Evolutionary conservation across 2,113 vertebrate species (phyloP).

Genomic region (Eubucco bourcierii): DNA sequence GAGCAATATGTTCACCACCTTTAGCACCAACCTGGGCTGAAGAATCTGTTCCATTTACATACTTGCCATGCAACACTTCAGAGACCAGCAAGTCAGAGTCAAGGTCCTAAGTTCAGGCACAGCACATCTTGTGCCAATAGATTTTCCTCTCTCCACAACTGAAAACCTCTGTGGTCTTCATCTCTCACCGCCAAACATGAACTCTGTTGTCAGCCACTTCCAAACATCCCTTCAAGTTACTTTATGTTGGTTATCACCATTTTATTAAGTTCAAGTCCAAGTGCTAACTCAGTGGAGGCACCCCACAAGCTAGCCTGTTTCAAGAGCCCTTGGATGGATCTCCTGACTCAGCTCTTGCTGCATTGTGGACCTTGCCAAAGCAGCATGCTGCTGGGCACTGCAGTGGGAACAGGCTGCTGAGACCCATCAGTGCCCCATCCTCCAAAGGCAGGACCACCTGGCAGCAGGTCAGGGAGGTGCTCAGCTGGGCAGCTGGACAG

Average conservation of each 20-base stretch:
- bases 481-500: not conserved
- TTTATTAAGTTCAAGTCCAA: conserved; percentile 23
- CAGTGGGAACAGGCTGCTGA: not conserved
- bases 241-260: not conserved
- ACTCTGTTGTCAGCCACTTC: conserved; percentile 6
- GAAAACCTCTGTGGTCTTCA: not conserved
- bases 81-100: conserved; percentile 37
- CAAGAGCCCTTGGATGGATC: not conserved
- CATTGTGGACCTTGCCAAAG: not conserved
- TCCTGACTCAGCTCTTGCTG: not conserved
- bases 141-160: conserved; percentile 19
- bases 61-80: not conserved
- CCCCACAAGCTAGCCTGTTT: not conserved
- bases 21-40: conserved; percentile 38
- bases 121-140: conserved; percentile 7
- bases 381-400: not conserved
- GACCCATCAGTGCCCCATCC: not conserved
- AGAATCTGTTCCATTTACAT: conserved; percentile 3
- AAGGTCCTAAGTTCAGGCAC: not conserved
- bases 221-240: conserved; percentile 14
- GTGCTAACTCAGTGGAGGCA: not conserved
- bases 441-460: conserved; percentile 25
- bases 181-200: not conserved
- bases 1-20: conserved; percentile 44
- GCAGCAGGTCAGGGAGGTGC: conserved; percentile 10